Evolutionary conservation across 2,888 invertebrate species (phyloP), one percentile per base, ranked within the genome.

Genomic region (Asteroscopus sphinx): DNA sequence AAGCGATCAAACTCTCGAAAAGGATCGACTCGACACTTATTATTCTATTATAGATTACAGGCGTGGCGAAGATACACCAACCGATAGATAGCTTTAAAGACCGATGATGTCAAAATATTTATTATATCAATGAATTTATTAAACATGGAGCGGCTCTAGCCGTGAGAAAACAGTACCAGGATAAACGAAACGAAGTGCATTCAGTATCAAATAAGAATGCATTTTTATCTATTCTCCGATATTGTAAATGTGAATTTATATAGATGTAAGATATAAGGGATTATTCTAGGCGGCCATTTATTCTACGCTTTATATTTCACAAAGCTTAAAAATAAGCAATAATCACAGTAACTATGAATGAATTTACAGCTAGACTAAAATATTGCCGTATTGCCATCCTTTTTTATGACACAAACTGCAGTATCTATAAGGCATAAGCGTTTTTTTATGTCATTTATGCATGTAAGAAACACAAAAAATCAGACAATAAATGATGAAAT

Each of bases 31-130:
- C 63, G 54, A 56, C 71, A 72, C 82, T 77, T 81, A 82, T 71
- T 82, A 81, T 81, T 77, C 77, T 73, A 72, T 77, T 63, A 79
- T 53, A 77, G 68, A 79, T 80, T 74, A 75, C 56, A 68, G 68
- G 63, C 69, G 70, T 49, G 69, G 66, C 40, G 2, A 53, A 73
- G 80, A 85, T 80, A 81, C 78, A 65, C 41, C 37, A 36, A 16
- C 25, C 62, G 68, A 72, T 68, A 75, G 68, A 80, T 65, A 73
- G 53, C 49, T 65, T 40, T 65, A 62, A 68, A 76, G 68, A 78
- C 62, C 58, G 62, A 62, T 55, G 60, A 68, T 82, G 88, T 88
- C 87, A 86, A 83, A 88, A 88, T 87, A 86, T 88, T 88, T 88
- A 85, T 84, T 80, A 71, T 74, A 74, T 81, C 78, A 77, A 77